These are phyloP conservation scores for Eurystomus gularis DNA, from an alignment of 2,113 vertebrate genomes.

Conservation along the genomic window DNA sequence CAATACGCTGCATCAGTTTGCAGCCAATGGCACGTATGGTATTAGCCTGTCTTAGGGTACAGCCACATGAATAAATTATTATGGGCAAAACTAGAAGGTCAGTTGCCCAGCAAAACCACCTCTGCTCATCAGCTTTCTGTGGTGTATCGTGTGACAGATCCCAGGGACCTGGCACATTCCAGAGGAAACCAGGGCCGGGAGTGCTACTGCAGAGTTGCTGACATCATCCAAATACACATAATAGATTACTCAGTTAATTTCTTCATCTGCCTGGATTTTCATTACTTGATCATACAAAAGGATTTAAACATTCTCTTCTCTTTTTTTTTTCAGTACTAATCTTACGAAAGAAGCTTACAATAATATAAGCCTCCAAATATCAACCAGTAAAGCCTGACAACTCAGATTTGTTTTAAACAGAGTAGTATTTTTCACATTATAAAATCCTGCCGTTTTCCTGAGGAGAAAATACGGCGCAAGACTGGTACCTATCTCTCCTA, in stretches of 20 bases:
- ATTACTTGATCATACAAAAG: background rate
- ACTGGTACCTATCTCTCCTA: background rate
- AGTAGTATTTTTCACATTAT: background rate
- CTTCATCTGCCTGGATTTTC: background rate
- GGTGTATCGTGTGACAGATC: conserved; percentile 34
- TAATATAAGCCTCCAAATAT: background rate
- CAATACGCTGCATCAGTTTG: background rate
- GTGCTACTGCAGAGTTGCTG: conserved; percentile 19
- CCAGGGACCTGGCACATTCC: conserved; percentile 30
- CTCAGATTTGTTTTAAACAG: background rate
- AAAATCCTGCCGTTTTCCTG: background rate
- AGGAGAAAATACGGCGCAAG: background rate
- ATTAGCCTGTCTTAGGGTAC: background rate
- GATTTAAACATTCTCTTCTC: background rate
- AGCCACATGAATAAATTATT: conserved; percentile 37
- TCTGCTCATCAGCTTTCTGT: conserved; percentile 29
- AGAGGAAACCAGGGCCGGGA: conserved; percentile 43
- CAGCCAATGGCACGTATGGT: conserved; percentile 8
- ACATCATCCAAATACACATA: background rate
- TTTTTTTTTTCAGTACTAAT: background rate
- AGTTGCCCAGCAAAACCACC: conserved; percentile 49
- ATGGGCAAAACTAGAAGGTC: conserved; percentile 17
- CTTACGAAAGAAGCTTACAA: background rate
- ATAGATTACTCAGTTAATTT: background rate
- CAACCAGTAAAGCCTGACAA: background rate